A percentile compares a stretch with the other conserved stretches of the same genome.
These are phyloP conservation scores for Cancer borealis DNA, from an alignment of 2,888 invertebrate genomes.

Conservation along the genomic window DNA sequence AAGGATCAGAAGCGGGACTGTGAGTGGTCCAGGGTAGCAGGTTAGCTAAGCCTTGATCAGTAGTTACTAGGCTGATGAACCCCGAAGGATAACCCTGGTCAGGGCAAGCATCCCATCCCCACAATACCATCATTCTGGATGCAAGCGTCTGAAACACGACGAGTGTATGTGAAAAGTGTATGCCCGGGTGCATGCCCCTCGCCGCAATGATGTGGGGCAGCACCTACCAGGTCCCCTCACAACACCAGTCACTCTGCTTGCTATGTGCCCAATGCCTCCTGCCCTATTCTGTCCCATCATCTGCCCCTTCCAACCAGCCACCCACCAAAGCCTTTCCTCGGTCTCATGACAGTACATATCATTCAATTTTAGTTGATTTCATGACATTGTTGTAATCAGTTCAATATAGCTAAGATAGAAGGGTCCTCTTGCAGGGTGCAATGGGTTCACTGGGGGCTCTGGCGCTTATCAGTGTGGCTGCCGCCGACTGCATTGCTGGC, in stretches of 20 bases:
- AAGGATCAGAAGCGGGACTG: neutral
- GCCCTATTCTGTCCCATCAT: conserved; percentile 49
- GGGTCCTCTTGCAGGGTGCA: conserved; percentile 3
- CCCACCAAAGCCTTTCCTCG: neutral
- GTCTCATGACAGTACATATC: neutral
- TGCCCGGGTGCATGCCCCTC: conserved; percentile 73
- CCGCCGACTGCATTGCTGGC: conserved; percentile 31
- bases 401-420: neutral
- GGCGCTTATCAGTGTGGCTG: conserved; percentile 50
- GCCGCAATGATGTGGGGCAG: conserved; percentile 66
- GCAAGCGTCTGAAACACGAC: conserved; percentile 64
- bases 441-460: conserved; percentile 37
- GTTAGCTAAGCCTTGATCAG: conserved; percentile 57
- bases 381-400: neutral
- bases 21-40: conserved; percentile 14
- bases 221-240: conserved; percentile 65
- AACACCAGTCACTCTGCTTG: conserved; percentile 71
- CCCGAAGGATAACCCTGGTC: conserved; percentile 65
- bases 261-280: conserved; percentile 53
- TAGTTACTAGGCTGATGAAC: conserved; percentile 61
- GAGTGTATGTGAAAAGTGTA: conserved; percentile 71
- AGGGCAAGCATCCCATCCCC: conserved; percentile 55
- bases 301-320: neutral
- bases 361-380: neutral
- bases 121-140: conserved; percentile 61